Percentiles rank a stretch among this genome's conserved stretches.
Evolutionary conservation across 2,888 invertebrate species (phyloP).

Genomic region (Perdita meconis): DNA sequence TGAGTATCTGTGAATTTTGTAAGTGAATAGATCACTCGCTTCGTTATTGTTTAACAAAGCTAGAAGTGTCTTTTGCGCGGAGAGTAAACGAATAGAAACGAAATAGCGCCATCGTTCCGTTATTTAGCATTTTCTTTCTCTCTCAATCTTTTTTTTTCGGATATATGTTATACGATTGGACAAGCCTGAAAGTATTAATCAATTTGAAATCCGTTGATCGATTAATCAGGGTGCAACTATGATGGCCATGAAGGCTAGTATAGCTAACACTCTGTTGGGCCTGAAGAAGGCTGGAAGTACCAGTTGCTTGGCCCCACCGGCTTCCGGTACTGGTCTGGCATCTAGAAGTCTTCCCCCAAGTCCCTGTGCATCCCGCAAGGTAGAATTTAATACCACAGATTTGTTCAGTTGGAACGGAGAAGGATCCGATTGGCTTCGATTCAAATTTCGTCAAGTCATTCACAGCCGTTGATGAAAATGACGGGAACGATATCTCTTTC

Average conservation of each 20-base stretch:
- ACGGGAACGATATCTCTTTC: background rate
- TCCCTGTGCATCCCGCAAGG: slow-evolving; percentile 85
- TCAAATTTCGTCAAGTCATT: background rate
- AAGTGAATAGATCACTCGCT: slow-evolving; percentile 41
- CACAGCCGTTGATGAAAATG: background rate
- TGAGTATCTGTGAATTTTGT: slow-evolving; percentile 52
- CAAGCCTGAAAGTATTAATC: slow-evolving; percentile 56
- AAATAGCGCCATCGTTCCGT: background rate
- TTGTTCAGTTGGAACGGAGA: slow-evolving; percentile 57
- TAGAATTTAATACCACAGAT: slow-evolving; percentile 78
- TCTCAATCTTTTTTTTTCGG: slow-evolving; percentile 11
- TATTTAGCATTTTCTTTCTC: background rate
- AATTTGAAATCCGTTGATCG: slow-evolving; percentile 73
- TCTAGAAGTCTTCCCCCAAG: slow-evolving; percentile 84
- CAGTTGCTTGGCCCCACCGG: slow-evolving; percentile 89
- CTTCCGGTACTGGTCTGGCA: slow-evolving; percentile 81
- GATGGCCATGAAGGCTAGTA: slow-evolving; percentile 84
- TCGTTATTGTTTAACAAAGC: slow-evolving; percentile 24
- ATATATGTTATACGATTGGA: slow-evolving; percentile 12
- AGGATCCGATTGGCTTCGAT: slow-evolving; percentile 36
- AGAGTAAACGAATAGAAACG: slow-evolving; percentile 5
- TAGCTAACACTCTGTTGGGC: slow-evolving; percentile 85
- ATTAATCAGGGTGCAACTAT: slow-evolving; percentile 83
- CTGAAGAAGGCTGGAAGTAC: slow-evolving; percentile 90
- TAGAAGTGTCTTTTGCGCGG: slow-evolving; percentile 3